phyloP scores from a whole-genome alignment of 2,888 invertebrate genomes.

The Drosophila melanosoma region DNA sequence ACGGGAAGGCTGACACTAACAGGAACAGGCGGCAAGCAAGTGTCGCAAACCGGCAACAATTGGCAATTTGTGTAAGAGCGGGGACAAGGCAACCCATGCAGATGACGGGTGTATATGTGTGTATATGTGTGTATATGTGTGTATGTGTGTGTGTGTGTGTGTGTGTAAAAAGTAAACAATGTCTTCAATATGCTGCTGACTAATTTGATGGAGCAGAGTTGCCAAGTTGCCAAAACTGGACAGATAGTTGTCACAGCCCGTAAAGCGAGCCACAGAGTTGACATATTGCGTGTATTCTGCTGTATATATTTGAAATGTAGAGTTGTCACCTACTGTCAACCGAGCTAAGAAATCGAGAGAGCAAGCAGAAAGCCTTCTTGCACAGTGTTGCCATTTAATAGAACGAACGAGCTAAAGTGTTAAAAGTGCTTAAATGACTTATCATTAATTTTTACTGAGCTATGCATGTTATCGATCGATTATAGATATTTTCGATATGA shows the following conservation, averaged over 20 bases:
- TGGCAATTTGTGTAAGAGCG: slow-evolving; percentile 48
- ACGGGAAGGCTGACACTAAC: slow-evolving; percentile 35
- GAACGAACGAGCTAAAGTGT: not conserved
- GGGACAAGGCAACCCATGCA: not conserved
- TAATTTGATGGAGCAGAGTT: slow-evolving; percentile 36
- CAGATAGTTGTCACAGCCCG: not conserved
- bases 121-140: slow-evolving; percentile 6
- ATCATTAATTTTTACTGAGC: not conserved
- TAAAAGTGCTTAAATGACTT: not conserved
- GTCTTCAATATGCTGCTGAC: slow-evolving; percentile 43
- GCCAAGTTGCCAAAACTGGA: slow-evolving; percentile 2
- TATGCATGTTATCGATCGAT: no score
- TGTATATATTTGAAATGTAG: not conserved
- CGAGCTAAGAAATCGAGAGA: not conserved
- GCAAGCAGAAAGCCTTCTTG: not conserved
- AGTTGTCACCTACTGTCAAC: slow-evolving; percentile 31
- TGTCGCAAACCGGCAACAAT: slow-evolving; percentile 60
- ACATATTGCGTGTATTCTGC: not conserved
- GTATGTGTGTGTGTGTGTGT: slow-evolving; percentile 1
- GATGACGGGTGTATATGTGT: not conserved
- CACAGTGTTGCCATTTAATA: not conserved
- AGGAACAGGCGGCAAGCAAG: slow-evolving; percentile 45
- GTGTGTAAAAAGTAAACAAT: slow-evolving; percentile 34
- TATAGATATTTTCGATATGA: not conserved
- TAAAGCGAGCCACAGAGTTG: not conserved